These are phyloP conservation scores for Rhagium mordax DNA, from an alignment of 2,888 invertebrate species.

Conservation along the genomic window DNA sequence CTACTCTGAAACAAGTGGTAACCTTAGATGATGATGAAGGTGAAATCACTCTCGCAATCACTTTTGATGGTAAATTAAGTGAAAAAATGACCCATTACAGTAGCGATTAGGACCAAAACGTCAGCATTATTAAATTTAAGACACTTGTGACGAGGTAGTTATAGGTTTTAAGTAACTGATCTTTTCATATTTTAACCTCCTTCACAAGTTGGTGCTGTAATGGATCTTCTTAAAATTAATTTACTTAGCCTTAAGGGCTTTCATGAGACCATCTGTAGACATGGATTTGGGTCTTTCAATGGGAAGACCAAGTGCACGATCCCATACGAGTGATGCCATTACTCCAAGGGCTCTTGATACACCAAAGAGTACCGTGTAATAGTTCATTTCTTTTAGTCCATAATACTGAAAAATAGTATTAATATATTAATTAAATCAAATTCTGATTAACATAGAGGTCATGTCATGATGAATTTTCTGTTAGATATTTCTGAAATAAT, in stretches of 20 bases:
- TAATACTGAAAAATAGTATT: slow-evolving; percentile 78
- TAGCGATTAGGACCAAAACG: not conserved
- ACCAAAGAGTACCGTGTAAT: slow-evolving; percentile 94
- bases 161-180: slow-evolving; percentile 9
- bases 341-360: slow-evolving; percentile 92
- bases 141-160: slow-evolving; percentile 31
- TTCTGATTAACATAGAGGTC: not conserved
- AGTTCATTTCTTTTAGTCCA: slow-evolving; percentile 93
- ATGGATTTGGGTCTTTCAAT: slow-evolving; percentile 91
- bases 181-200: not conserved
- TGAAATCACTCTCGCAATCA: slow-evolving; percentile 22
- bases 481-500: no score
- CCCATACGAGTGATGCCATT: slow-evolving; percentile 88
- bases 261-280: slow-evolving; percentile 80
- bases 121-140: not conserved
- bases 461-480: no score
- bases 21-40: slow-evolving; percentile 18
- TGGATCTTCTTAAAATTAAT: not conserved
- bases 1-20: slow-evolving; percentile 25
- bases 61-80: slow-evolving; percentile 8
- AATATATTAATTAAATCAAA: slow-evolving; percentile 1
- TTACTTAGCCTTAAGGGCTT: slow-evolving; percentile 54
- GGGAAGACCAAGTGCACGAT: slow-evolving; percentile 87
- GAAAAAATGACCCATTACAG: not conserved
- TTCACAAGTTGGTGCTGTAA: slow-evolving; percentile 23